A percentile compares a stretch with the other conserved stretches of the same genome.
Conservation (phyloP, 2,797 vertebrate species). For the Rhinatrema bivittatum region DNA sequence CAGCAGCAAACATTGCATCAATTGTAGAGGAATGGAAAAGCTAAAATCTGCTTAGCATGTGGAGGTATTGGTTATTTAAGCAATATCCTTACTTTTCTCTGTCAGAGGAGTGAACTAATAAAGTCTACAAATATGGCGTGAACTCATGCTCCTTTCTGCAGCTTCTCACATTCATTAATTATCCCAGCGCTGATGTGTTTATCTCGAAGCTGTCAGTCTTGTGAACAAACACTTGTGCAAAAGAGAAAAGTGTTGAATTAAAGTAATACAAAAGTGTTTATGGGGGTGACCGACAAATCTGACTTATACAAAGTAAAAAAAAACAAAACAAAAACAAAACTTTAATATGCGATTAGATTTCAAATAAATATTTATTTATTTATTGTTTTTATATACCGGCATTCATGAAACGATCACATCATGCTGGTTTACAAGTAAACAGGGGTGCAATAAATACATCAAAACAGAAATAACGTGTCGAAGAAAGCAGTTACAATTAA, state of each 20-base stretch:
- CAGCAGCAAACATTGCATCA: not conserved
- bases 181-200: constrained; percentile 5
- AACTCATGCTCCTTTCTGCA: not conserved
- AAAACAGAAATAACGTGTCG: too few relatives aligned
- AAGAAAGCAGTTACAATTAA: too few relatives aligned
- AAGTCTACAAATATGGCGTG: not conserved
- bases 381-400: too few relatives aligned
- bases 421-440: too few relatives aligned
- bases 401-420: too few relatives aligned
- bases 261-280: not conserved
- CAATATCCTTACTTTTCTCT: constrained; percentile 4
- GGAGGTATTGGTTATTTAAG: too few relatives aligned
- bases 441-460: too few relatives aligned
- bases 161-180: constrained; percentile 5
- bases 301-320: too few relatives aligned
- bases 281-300: not conserved
- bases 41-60: too few relatives aligned
- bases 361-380: not conserved
- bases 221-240: constrained; percentile 19
- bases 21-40: not conserved
- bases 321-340: constrained; percentile 4
- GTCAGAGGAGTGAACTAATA: not conserved
- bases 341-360: not conserved
- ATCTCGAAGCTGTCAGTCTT: constrained; percentile 12
- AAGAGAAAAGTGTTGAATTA: constrained; percentile 17